Evolutionary conservation across 2,797 vertebrate genomes (phyloP).

Genomic region (Spea hammondii): DNA sequence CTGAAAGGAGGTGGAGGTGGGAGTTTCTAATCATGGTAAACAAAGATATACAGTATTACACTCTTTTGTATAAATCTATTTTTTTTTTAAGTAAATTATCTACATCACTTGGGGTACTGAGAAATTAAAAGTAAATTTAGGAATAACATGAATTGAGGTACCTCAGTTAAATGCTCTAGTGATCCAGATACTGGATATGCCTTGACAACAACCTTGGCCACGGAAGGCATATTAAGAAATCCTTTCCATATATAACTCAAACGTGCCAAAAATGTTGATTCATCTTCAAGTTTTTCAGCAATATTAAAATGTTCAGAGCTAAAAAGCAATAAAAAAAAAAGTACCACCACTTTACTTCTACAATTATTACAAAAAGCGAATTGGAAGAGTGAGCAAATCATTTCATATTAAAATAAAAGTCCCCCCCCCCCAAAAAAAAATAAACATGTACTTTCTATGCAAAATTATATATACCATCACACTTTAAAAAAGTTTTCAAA

Average conservation of each 20-base stretch:
- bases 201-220: slow-evolving; percentile 93
- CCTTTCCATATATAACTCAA: slow-evolving; percentile 89
- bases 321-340: neutral
- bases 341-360: neutral
- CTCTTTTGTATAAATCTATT: too few relatives aligned
- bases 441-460: too few relatives aligned
- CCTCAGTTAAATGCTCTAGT: slow-evolving; percentile 88
- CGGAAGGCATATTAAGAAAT: slow-evolving; percentile 94
- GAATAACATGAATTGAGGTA: slow-evolving; percentile 55
- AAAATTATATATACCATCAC: neutral
- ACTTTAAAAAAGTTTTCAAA: neutral
- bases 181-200: slow-evolving; percentile 92
- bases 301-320: slow-evolving; percentile 34
- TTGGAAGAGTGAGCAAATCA: too few relatives aligned
- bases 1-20: too few relatives aligned
- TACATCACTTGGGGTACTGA: too few relatives aligned
- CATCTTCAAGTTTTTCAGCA: slow-evolving; percentile 80
- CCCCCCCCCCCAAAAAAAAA: too few relatives aligned
- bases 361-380: too few relatives aligned
- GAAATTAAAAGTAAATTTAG: too few relatives aligned
- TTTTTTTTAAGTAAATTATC: too few relatives aligned
- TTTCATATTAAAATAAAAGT: too few relatives aligned
- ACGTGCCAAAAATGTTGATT: slow-evolving; percentile 82
- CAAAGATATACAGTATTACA: too few relatives aligned
- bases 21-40: too few relatives aligned